Conservation (phyloP, 2,113 vertebrate genomes). For the Ondatra zibethicus region DNA sequence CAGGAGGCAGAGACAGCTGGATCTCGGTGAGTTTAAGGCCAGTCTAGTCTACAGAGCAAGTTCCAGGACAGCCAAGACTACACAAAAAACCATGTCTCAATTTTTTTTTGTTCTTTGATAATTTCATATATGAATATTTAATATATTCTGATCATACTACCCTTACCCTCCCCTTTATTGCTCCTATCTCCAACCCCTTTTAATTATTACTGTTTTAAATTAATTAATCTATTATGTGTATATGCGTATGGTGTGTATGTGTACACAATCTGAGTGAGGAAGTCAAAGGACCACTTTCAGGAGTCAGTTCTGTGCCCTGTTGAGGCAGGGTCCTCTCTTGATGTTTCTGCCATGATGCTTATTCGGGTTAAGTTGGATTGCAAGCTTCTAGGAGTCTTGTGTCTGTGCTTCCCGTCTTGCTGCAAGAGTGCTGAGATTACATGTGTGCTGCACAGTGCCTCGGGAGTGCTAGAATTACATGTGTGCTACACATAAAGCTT, state of each 20-base stretch:
- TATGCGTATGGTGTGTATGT: not conserved
- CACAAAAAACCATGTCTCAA: not conserved
- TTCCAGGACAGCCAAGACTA: not conserved
- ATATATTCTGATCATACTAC: not conserved
- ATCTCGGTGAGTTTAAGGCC: not conserved
- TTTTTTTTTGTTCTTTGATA: not conserved
- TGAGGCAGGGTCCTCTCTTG: not conserved
- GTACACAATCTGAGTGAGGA: not conserved
- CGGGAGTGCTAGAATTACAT: not conserved
- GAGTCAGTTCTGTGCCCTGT: not conserved
- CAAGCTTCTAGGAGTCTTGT: not conserved
- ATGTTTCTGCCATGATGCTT: not conserved
- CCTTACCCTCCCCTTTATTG: not conserved
- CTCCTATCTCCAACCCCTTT: not conserved
- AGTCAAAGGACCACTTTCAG: not conserved
- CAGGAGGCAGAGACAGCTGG: not conserved
- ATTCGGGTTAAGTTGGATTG: not conserved
- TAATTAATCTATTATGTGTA: not conserved
- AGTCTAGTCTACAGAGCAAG: not conserved
- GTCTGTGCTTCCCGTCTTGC: not conserved
- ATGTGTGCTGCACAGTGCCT: not conserved
- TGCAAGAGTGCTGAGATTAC: not conserved
- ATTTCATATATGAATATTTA: not conserved
- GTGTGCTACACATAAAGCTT: not conserved
- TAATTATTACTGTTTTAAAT: not conserved